Percentiles rank a stretch among this genome's conserved stretches.
Evolutionary conservation across 2,888 invertebrate genomes (phyloP).

Genomic region (Caradrina clavipalpis): DNA sequence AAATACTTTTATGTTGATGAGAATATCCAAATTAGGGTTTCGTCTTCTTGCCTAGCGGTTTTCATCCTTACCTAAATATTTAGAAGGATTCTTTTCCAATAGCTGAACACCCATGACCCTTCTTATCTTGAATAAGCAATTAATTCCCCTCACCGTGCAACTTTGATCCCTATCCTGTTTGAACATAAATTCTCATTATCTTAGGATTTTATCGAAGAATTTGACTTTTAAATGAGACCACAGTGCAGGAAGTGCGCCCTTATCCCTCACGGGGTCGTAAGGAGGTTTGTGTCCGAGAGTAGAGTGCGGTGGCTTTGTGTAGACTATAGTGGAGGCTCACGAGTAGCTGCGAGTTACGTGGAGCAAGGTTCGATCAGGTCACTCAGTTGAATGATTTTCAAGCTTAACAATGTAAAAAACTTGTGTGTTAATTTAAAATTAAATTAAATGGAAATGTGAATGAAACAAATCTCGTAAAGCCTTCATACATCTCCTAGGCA

Average conservation of each 20-base stretch:
- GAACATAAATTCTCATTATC: slow-evolving; percentile 74
- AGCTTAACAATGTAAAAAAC: no score
- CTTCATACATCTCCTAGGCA: neutral
- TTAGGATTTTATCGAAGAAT: slow-evolving; percentile 68
- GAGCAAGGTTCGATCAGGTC: neutral
- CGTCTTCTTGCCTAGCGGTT: neutral
- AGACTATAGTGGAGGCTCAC: slow-evolving; percentile 22
- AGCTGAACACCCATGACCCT: slow-evolving; percentile 19
- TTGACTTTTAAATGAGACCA: slow-evolving; percentile 72
- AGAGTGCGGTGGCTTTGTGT: slow-evolving; percentile 19
- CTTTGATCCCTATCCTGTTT: slow-evolving; percentile 59
- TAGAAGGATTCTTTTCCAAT: slow-evolving; percentile 20
- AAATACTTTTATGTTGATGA: neutral
- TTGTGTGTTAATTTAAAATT: no score
- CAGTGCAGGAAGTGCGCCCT: slow-evolving; percentile 45
- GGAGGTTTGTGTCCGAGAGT: slow-evolving; percentile 21
- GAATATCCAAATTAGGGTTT: neutral
- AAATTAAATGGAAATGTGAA: no score
- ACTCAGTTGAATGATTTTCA: no score
- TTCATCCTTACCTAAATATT: slow-evolving; percentile 1
- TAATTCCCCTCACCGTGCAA: slow-evolving; percentile 45
- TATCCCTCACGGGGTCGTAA: slow-evolving; percentile 16
- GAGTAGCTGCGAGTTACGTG: neutral
- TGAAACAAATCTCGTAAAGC: neutral
- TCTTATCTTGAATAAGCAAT: slow-evolving; percentile 53